Percentiles rank a stretch among this genome's conserved stretches.
Conservation (phyloP, 2,113 vertebrate species). For the Pomatorhinus ruficollis region DNA sequence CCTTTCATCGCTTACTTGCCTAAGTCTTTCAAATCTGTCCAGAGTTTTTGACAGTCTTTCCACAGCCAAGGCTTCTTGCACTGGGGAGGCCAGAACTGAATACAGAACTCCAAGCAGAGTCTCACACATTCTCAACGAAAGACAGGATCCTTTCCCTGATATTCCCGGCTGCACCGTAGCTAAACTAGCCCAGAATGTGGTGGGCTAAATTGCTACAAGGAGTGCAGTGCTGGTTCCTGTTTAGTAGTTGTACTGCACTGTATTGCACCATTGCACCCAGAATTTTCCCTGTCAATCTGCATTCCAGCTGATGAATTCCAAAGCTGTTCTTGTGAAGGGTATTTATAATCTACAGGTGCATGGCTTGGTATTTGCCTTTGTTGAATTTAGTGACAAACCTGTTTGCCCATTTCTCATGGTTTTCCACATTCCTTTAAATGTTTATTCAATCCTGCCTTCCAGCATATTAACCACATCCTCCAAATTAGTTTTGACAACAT, state of each 20-base stretch:
- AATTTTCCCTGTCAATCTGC: not conserved
- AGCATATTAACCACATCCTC: not conserved
- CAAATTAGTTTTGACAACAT: not conserved
- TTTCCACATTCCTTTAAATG: not conserved
- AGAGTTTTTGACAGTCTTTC: not conserved
- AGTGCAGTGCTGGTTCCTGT: not conserved
- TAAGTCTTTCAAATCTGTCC: not conserved
- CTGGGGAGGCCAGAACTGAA: not conserved
- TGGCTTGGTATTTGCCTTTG: not conserved
- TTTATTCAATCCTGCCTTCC: not conserved
- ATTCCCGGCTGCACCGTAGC: not conserved
- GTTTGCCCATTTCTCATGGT: accelerated
- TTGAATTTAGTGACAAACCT: not conserved
- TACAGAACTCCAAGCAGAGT: not conserved
- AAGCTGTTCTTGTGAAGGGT: accelerated
- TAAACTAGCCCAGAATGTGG: not conserved
- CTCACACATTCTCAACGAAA: not conserved
- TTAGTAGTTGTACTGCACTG: not conserved
- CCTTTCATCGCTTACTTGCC: not conserved
- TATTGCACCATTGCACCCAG: not conserved
- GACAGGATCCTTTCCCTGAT: not conserved
- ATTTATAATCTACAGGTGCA: not conserved
- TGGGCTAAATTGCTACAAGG: not conserved
- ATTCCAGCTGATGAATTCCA: not conserved
- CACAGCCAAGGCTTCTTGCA: not conserved